Conservation (phyloP, 64 coral and sea anemone species). For the Platygyra sinensis region DNA sequence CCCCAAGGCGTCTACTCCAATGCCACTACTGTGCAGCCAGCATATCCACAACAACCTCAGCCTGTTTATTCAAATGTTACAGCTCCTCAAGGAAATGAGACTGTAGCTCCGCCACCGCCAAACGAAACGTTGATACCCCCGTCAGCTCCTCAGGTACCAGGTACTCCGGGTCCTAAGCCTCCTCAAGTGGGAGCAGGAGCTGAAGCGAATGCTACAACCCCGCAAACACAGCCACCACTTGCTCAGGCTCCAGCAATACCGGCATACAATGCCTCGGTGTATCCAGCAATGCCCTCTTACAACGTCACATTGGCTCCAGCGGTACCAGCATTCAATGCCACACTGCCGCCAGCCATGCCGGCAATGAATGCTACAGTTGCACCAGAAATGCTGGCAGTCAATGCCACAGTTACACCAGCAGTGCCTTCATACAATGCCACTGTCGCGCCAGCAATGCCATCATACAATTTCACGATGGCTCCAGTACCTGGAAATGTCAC, state of each 20-base stretch:
- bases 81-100: not conserved
- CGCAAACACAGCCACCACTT: constrained; percentile 1
- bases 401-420: not conserved
- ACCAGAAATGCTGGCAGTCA: not conserved
- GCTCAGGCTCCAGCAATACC: not conserved
- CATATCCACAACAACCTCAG: not conserved
- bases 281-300: not conserved
- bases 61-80: not conserved
- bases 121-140: not conserved
- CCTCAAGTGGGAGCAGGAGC: constrained; percentile 19
- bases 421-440: not conserved
- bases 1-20: constrained; percentile 1
- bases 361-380: constrained; percentile 1
- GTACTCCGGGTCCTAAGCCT: not conserved
- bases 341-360: not conserved
- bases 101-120: not conserved
- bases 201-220: constrained; percentile 1
- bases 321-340: not conserved
- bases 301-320: not conserved
- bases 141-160: constrained; percentile 5
- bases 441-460: not conserved
- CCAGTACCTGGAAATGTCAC: not conserved
- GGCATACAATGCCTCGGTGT: not conserved
- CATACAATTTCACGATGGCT: not conserved
- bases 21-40: not conserved